These are phyloP conservation scores for Ophioninae sp. DNA, from an alignment of 2,888 invertebrate genomes.

Conservation along the genomic window DNA sequence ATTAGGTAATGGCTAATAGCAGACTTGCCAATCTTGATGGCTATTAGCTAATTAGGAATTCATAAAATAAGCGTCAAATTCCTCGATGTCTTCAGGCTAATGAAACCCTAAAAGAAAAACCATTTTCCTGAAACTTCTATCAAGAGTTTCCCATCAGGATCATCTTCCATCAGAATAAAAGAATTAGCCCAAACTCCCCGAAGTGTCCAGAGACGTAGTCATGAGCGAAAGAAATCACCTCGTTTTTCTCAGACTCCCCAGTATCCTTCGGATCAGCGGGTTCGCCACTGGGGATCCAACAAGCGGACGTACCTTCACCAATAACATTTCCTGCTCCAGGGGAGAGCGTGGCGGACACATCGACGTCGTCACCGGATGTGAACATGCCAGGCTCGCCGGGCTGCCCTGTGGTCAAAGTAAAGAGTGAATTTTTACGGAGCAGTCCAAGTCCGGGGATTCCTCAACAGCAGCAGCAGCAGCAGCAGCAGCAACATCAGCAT, in stretches of 20 bases:
- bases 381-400: constrained; percentile 91
- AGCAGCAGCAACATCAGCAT: constrained; percentile 68
- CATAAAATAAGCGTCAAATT: not conserved
- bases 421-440: constrained; percentile 81
- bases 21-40: too few species aligned
- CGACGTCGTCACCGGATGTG: constrained; percentile 96
- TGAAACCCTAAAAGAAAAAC: not conserved
- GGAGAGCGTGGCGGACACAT: constrained; percentile 96
- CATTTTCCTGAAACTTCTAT: not conserved
- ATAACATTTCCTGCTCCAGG: constrained; percentile 83
- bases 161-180: not conserved
- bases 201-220: constrained; percentile 34
- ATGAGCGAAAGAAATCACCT: constrained; percentile 58
- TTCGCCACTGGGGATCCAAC: constrained; percentile 79
- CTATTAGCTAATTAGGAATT: not conserved
- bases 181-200: not conserved
- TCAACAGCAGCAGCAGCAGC: constrained; percentile 73
- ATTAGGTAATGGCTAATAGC: too few species aligned
- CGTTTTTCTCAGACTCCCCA: constrained; percentile 78
- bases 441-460: constrained; percentile 84
- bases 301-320: constrained; percentile 79
- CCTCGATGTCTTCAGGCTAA: not conserved
- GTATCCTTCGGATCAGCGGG: constrained; percentile 80
- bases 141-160: not conserved
- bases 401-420: constrained; percentile 79